Conservation (phyloP, 2,888 invertebrate genomes). For the Philereme vetulata region DNA sequence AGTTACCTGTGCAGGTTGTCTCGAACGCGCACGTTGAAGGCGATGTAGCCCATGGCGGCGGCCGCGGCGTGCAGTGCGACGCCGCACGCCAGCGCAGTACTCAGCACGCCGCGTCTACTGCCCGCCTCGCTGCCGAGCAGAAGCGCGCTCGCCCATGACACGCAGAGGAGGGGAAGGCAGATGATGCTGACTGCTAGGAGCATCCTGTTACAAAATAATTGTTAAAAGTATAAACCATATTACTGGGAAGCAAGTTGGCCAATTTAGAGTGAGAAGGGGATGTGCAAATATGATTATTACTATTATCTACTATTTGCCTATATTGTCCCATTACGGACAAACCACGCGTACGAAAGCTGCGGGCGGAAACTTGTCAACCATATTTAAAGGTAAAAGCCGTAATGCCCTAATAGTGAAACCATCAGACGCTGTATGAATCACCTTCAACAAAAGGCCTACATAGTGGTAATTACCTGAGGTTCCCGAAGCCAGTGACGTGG, state of each 20-base stretch:
- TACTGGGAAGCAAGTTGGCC: too few species aligned
- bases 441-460: too few species aligned
- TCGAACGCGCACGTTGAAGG: conserved; percentile 92
- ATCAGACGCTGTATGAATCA: too few species aligned
- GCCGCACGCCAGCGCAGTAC: conserved; percentile 90
- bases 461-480: conserved; percentile 83
- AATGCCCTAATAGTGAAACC: too few species aligned
- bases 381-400: too few species aligned
- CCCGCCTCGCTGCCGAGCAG: conserved; percentile 87
- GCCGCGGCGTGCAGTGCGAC: conserved; percentile 92
- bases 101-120: conserved; percentile 86
- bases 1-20: conserved; percentile 86
- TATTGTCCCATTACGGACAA: too few species aligned
- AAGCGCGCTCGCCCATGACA: conserved; percentile 89
- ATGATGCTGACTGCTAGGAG: conserved; percentile 94
- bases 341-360: too few species aligned
- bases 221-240: background rate
- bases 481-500: conserved; percentile 94
- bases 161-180: conserved; percentile 92
- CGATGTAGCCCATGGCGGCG: conserved; percentile 93
- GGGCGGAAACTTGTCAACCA: too few species aligned
- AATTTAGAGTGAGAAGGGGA: too few species aligned
- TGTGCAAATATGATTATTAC: too few species aligned
- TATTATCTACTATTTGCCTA: too few species aligned
- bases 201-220: conserved; percentile 79